phyloP scores from a whole-genome alignment of 2,113 vertebrate genomes.

The Cricetomys ansorgei region DNA sequence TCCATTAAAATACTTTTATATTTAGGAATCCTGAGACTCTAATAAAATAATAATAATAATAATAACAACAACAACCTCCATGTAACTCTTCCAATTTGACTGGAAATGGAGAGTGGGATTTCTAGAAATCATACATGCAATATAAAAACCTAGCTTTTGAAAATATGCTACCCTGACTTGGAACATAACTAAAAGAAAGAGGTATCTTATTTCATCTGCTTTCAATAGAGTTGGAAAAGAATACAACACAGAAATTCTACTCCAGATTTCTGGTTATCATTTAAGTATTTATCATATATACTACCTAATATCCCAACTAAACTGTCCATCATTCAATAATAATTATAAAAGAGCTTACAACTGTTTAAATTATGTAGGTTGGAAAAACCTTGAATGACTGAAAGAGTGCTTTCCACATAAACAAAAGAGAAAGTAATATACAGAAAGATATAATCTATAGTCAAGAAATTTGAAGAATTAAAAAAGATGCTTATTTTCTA shows the following conservation, averaged over 20 bases:
- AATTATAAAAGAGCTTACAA: not conserved
- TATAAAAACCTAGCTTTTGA: constrained; percentile 37
- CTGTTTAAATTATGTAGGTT: not conserved
- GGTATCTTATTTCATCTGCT: not conserved
- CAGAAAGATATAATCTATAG: not conserved
- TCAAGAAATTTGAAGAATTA: constrained; percentile 36
- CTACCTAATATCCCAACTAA: not conserved
- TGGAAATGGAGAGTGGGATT: constrained; percentile 34
- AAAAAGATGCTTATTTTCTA: not conserved
- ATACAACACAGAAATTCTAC: not conserved
- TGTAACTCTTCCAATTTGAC: not conserved
- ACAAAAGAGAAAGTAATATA: not conserved
- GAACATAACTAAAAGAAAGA: constrained; percentile 20
- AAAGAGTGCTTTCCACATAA: not conserved
- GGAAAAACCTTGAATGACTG: not conserved
- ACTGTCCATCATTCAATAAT: not conserved
- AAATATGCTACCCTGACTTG: constrained; percentile 40
- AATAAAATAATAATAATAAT: not conserved
- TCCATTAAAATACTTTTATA: not conserved
- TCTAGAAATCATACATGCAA: constrained; percentile 37
- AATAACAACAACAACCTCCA: not conserved
- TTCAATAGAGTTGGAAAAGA: constrained; percentile 15
- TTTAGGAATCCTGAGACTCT: constrained; percentile 22
- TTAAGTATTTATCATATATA: not conserved
- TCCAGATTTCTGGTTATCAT: not conserved